phyloP scores from a whole-genome alignment of 2,888 invertebrate species.

The Heteropelma amictum region DNA sequence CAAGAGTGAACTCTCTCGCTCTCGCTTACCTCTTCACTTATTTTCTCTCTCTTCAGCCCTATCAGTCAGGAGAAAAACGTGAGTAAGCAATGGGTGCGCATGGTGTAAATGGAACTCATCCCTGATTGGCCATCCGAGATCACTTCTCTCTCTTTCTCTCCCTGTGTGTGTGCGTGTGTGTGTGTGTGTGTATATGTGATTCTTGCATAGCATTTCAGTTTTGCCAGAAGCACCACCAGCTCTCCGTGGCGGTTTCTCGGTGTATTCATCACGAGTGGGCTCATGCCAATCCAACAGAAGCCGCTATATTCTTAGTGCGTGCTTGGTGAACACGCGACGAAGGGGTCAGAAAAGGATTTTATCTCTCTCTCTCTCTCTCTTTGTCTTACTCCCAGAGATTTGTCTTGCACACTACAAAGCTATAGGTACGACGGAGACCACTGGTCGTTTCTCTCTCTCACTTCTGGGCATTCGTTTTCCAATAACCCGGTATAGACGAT shows the following conservation, averaged over 20 bases:
- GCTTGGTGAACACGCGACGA: constrained; percentile 45
- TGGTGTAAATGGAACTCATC: constrained; percentile 57
- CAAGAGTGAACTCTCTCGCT: constrained; percentile 59
- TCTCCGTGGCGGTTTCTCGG: constrained; percentile 57
- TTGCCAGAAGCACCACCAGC: constrained; percentile 55
- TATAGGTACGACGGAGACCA: constrained; percentile 6
- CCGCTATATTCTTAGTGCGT: constrained; percentile 50
- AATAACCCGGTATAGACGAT: constrained; percentile 39
- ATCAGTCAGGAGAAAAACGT: constrained; percentile 41
- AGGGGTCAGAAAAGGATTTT: constrained; percentile 39
- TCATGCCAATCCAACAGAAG: constrained; percentile 43
- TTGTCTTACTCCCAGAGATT: constrained; percentile 31
- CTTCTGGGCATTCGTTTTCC: constrained; percentile 15
- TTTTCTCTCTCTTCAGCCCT: constrained; percentile 39
- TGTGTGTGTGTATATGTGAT: too few relatives aligned
- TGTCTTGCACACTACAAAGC: constrained; percentile 46
- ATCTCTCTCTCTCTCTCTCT: background rate
- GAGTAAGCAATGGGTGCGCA: constrained; percentile 50
- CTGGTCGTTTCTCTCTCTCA: constrained; percentile 26
- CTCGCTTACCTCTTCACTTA: constrained; percentile 30
- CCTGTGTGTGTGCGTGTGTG: background rate
- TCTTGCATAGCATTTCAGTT: constrained; percentile 22
- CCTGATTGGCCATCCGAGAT: constrained; percentile 62
- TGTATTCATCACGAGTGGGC: constrained; percentile 55
- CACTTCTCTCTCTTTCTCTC: constrained; percentile 55